Evolutionary conservation across 2,113 vertebrate species (phyloP), one percentile per base, ranked within the genome.

Genomic region (Pseudorectes ferrugineus): DNA sequence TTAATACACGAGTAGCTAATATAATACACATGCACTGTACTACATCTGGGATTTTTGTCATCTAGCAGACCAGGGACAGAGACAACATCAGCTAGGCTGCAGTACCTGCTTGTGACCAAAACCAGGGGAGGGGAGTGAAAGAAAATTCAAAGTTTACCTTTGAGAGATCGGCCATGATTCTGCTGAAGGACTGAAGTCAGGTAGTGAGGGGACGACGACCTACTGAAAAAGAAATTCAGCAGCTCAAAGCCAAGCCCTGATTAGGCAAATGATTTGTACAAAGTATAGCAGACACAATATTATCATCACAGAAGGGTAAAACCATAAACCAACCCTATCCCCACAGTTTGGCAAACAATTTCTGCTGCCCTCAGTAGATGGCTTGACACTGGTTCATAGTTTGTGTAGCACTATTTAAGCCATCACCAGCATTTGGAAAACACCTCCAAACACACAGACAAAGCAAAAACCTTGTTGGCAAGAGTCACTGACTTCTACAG

Each of bases 181-280:
- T 99, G 99, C 96, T 99, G 98, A 97, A 99, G 92, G 76, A 97
- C 96, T 91, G 98, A 98, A 73, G 93, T 98, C 92, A 99, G 97
- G 97, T 99, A 99, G 80, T 98, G 98, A 98, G 99, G 98, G 88
- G 99, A 99, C 12, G 98, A 98, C 38, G 99, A 99, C 97, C 98
- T 98, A 98, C 99, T 99, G 97, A 52, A 97, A 97, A 97, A 95
- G 59, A 97, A 88, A 97, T 80, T 78, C 49, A 95, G 68, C 55
- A 82, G 86, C 67, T 68, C 87, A 96, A 95, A 95, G 61, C 22
- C 74, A 67, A 83, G 70, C 20, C 31, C 9, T 67, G 17, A 38
- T 20, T 10, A 88, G 33, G 43, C 38, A 85, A 87, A 58, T 20
- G 11, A 48, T 15, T 43, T 55, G 23, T 71, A 54, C 16, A 35